These are phyloP conservation scores for Helogale parvula DNA, from an alignment of 2,113 vertebrate genomes.

Conservation along the genomic window DNA sequence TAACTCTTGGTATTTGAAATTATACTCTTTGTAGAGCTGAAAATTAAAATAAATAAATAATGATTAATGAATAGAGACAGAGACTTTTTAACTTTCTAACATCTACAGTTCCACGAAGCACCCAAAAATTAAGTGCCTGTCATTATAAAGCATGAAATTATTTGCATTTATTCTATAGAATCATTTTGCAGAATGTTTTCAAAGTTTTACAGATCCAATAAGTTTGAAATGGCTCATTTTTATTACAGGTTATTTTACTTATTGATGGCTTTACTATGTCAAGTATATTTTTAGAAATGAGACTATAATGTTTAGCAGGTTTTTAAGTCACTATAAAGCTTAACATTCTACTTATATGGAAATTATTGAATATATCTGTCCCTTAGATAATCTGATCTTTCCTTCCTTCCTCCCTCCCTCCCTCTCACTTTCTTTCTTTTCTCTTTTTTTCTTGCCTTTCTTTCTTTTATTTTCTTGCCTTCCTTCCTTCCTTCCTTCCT, in stretches of 20 bases:
- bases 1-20: conserved; percentile 21
- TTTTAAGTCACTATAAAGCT: neutral
- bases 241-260: neutral
- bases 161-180: neutral
- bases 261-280: neutral
- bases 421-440: neutral
- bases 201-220: neutral
- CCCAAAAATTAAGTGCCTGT: neutral
- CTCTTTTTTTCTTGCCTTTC: no score
- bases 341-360: neutral
- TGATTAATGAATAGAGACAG: neutral
- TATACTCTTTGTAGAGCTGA: neutral
- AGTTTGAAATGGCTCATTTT: neutral
- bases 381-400: neutral
- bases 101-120: neutral
- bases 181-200: neutral
- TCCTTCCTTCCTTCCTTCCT: no score
- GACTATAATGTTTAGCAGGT: neutral
- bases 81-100: neutral
- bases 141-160: neutral
- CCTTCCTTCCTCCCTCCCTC: neutral
- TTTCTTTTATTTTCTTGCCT: neutral
- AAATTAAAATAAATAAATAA: conserved; percentile 32
- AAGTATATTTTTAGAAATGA: neutral
- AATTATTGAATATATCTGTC: neutral